Conservation (phyloP, 2,797 vertebrate genomes). For the Heteromormyrus szaboi region DNA sequence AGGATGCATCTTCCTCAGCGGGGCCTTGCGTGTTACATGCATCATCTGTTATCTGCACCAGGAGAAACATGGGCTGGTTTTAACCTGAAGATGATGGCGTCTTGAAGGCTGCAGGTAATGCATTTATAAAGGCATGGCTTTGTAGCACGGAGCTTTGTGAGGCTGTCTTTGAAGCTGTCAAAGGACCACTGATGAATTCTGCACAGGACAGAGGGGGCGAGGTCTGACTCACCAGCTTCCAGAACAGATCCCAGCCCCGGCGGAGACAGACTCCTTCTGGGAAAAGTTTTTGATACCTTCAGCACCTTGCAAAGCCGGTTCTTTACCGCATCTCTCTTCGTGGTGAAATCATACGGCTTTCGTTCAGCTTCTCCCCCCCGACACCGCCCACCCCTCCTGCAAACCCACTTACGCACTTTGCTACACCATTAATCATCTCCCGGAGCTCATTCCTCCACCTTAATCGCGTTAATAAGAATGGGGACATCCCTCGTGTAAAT, state of each 20-base stretch:
- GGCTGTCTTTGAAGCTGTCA: background rate
- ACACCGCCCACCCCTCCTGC: background rate
- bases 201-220: background rate
- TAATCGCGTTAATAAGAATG: background rate
- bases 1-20: background rate
- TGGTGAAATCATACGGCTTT: background rate
- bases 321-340: background rate
- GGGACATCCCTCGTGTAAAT: background rate
- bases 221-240: background rate
- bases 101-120: background rate
- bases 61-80: background rate
- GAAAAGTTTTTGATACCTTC: background rate
- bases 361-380: background rate
- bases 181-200: background rate
- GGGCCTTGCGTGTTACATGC: background rate
- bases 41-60: background rate
- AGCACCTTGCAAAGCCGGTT: background rate
- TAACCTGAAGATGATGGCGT: background rate
- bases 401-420: background rate
- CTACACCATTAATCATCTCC: background rate
- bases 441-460: background rate
- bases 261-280: background rate
- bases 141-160: background rate
- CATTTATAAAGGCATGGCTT: background rate
- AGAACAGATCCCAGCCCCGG: background rate